Base-by-base conservation (phyloP, 2,888 invertebrate genomes). In the Drosophila kuntzei region DNA sequence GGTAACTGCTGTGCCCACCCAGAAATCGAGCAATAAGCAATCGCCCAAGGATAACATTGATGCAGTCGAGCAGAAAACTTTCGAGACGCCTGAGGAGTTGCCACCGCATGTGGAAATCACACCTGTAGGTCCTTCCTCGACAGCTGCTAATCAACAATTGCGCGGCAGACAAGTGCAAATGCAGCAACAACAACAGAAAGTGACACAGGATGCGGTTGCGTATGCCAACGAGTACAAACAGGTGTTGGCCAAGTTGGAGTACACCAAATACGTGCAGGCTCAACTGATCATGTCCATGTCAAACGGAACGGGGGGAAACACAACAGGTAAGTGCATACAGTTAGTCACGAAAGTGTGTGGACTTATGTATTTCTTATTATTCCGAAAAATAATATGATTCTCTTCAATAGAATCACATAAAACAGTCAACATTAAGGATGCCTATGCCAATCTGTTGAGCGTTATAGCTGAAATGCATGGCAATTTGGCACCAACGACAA, bases 181-280 rank as follows among this genome's bases (percentile, higher is more conserved):
- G n/a, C 55, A 53, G 5, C 57, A 44, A 16, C 32, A 22, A 20
- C 61, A 27, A 18, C 61, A 27, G 14, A 20, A 50, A 16, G 25
- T 53, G n/a, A 25, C 49, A 11, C 41, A 41, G 39, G 64, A 62
- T 29, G 58, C 78, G 1, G 5, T 39, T 0, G 70, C 61, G 3
- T 84, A 84, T 36, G 73, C 75, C 22, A 70, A 37, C 36, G 85
- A 86, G 39, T 86, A 86, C 53, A 71, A 76, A 25, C 71, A 85
- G 60, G 69, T 81, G 39, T 27, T 89, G 71, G 87, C 85, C 58
- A 87, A 81, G 11, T 43, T 86, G 41, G 85, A 86, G 61, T 75
- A 76, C 29, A 84, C 81, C 14, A 79, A 74, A 39, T 76, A 71
- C 37, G 54, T 84, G 60, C 87, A 84, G 54, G 71, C 75, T 0